Evolutionary conservation across 2,113 vertebrate genomes (phyloP).

Genomic region (Aegotheles bennettii): DNA sequence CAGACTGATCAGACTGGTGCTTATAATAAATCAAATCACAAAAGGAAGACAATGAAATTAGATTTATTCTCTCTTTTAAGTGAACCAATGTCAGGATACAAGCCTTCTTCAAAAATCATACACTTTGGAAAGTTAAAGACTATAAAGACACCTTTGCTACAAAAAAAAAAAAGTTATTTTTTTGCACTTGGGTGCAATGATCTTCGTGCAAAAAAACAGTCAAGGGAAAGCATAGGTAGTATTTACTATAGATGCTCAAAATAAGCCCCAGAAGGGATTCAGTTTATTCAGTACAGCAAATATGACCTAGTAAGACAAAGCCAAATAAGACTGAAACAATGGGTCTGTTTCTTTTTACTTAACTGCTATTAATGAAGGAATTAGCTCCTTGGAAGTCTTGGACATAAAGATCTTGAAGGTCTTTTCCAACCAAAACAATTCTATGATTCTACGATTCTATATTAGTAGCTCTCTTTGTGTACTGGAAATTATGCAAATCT

Average conservation of each 20-base stretch:
- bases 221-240: background rate
- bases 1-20: background rate
- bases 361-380: background rate
- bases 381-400: background rate
- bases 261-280: background rate
- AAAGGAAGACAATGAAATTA: background rate
- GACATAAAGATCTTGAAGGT: no score
- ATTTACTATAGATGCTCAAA: background rate
- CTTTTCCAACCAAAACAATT: no score
- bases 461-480: background rate
- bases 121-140: background rate
- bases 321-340: background rate
- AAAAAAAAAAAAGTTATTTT: background rate
- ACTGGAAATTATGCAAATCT: conserved; percentile 3
- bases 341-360: background rate
- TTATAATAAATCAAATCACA: background rate
- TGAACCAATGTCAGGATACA: background rate
- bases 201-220: background rate
- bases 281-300: background rate
- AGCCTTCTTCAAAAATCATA: background rate
- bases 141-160: background rate
- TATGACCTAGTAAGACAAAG: background rate
- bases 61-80: background rate
- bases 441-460: no score
- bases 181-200: background rate